phyloP scores from a whole-genome alignment of 2,888 invertebrate genomes.

The Chironomus riparius region DNA sequence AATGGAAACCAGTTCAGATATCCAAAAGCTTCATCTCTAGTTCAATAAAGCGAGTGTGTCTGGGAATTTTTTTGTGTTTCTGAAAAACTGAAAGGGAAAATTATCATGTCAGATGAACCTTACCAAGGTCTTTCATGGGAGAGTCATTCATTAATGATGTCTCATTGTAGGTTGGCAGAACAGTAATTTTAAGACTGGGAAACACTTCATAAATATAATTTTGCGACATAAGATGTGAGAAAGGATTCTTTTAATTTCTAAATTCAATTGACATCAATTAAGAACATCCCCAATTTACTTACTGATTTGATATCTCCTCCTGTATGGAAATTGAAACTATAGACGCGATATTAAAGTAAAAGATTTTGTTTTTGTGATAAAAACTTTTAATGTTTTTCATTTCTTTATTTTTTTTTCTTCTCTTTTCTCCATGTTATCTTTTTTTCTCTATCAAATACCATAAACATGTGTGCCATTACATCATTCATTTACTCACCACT shows the following conservation, averaged over 20 bases:
- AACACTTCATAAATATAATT: too few relatives aligned
- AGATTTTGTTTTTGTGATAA: background rate
- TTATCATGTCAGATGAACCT: background rate
- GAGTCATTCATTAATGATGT: too few relatives aligned
- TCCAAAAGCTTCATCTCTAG: too few relatives aligned
- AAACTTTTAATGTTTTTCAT: background rate
- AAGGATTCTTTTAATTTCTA: too few relatives aligned
- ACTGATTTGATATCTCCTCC: background rate
- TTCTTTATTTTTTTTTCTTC: background rate
- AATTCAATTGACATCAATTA: too few relatives aligned
- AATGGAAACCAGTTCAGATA: background rate
- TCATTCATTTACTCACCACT: too few relatives aligned
- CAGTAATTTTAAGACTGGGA: too few relatives aligned
- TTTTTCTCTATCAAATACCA: too few relatives aligned
- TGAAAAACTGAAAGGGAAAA: conserved; percentile 13
- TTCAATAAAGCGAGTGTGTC: background rate
- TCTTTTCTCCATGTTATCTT: background rate
- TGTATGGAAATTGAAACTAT: background rate
- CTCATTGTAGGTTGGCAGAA: too few relatives aligned
- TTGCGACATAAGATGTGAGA: too few relatives aligned
- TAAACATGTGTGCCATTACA: too few relatives aligned
- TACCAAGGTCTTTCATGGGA: background rate
- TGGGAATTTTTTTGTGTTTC: conserved; percentile 3
- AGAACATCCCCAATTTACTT: too few relatives aligned
- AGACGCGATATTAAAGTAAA: background rate